Conservation (phyloP, 2,113 vertebrate genomes). For the Clarias gariepinus region DNA sequence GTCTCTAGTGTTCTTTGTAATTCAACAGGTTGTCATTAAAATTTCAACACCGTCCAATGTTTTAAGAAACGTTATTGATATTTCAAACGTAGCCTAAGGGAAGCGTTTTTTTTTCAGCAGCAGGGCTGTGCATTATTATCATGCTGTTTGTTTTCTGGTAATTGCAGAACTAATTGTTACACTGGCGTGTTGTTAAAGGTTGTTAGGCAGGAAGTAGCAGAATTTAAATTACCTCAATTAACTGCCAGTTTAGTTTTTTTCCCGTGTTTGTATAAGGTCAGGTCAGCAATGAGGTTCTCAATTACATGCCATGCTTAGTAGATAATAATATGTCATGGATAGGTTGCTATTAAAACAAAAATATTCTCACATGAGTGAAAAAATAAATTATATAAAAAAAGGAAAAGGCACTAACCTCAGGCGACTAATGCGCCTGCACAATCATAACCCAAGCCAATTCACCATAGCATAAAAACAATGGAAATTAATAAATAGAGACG, state of each 20-base stretch:
- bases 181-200: conserved; percentile 17
- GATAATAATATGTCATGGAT: not conserved
- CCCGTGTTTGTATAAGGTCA: conserved; percentile 15
- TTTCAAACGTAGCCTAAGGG: not conserved
- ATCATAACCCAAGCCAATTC: not conserved
- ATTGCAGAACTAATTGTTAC: conserved; percentile 38
- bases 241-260: not conserved
- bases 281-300: not conserved
- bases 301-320: not conserved
- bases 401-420: not conserved
- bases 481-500: not conserved
- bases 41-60: conserved; percentile 4
- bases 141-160: conserved; percentile 18
- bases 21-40: conserved; percentile 22
- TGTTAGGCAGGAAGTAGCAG: not conserved
- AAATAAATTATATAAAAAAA: not conserved
- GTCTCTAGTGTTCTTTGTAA: not conserved
- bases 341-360: not conserved
- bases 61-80: not conserved
- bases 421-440: not conserved
- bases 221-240: conserved; percentile 41
- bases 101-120: not conserved
- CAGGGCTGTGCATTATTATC: not conserved
- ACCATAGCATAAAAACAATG: not conserved
- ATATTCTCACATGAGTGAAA: not conserved